Evolutionary conservation across 2,888 invertebrate species (phyloP).

Genomic region (Lapara coniferarum): DNA sequence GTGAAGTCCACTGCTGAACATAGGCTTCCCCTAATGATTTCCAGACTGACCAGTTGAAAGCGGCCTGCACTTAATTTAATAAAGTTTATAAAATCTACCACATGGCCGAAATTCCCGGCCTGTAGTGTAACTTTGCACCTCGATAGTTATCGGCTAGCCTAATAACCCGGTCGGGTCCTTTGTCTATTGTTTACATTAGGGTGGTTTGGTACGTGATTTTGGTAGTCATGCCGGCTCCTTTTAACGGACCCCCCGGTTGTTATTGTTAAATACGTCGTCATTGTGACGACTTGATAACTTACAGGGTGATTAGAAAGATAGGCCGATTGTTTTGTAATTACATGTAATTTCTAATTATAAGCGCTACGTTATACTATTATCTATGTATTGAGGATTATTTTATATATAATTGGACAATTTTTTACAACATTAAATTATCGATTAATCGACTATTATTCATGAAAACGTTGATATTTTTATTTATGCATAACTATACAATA

Average conservation of each 20-base stretch:
- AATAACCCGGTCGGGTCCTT: slow-evolving; percentile 73
- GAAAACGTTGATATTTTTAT: too few relatives aligned
- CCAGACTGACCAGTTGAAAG: too few relatives aligned
- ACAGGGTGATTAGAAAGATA: slow-evolving; percentile 53
- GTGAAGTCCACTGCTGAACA: too few relatives aligned
- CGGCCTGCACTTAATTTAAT: neutral
- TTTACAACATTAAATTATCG: too few relatives aligned
- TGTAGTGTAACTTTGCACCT: slow-evolving; percentile 29
- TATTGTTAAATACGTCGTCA: slow-evolving; percentile 72
- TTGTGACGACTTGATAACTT: slow-evolving; percentile 47
- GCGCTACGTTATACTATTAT: too few relatives aligned
- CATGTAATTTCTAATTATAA: neutral
- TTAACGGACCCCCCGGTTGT: slow-evolving; percentile 77
- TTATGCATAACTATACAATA: too few relatives aligned
- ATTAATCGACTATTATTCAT: too few relatives aligned
- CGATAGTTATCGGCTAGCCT: slow-evolving; percentile 69
- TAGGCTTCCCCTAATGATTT: too few relatives aligned
- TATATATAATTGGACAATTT: too few relatives aligned
- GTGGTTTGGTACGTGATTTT: slow-evolving; percentile 74
- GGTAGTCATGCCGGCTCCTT: slow-evolving; percentile 79
- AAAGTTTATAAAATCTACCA: neutral
- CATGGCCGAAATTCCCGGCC: slow-evolving; percentile 2
- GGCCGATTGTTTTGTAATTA: neutral
- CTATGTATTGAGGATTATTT: too few relatives aligned
- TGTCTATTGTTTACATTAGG: slow-evolving; percentile 83